Evolutionary conservation across 1,140 invertebrate genomes (phyloP), one percentile per base, ranked within the genome.

Genomic region (Leptinotarsa defecta): DNA sequence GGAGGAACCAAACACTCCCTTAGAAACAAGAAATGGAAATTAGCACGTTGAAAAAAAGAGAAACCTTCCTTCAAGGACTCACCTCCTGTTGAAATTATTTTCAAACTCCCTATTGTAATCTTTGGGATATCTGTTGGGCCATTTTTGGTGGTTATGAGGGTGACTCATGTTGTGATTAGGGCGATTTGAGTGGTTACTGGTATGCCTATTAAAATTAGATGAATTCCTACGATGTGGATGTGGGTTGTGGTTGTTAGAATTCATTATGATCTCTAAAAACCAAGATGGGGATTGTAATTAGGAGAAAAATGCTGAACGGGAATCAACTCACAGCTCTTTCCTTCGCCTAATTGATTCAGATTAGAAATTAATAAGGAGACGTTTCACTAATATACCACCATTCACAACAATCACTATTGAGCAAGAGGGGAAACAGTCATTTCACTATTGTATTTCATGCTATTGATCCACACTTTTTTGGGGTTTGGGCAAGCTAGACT

Each of bases 81-180:
- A 85, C 84, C 84, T 83, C 76, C 84, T 78, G 78, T 82, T 85
- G 74, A 84, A 85, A 74, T 78, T 81, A 74, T 79, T 81, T 68
- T 86, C 85, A 76, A 81, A 86, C 68, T 86, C 85, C 73, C 84
- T 81, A 71, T 78, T 78, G 73, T 83, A 86, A 76, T 86, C 85
- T 77, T 85, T 85, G 63, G 81, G 67, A 78, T 84, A 86, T 72
- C 85, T 79, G 75, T 83, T 85, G 65, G 82, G 79, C 85, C 85
- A 86, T 74, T 82, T 79, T 61, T 83, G 81, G 80, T 85, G 84
- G 64, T 80, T 80, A 74, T 84, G 83, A 61, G 81, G 62, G 49
- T 76, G 69, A 22, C 63, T 73, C 5, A 64, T 63, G 20, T 52
- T 52, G 73, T 80, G 82, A 74, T 82, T 83, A 74, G 82, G 65